Base-by-base conservation (phyloP, 2,888 invertebrate species). In the Dendrolimus houi region DNA sequence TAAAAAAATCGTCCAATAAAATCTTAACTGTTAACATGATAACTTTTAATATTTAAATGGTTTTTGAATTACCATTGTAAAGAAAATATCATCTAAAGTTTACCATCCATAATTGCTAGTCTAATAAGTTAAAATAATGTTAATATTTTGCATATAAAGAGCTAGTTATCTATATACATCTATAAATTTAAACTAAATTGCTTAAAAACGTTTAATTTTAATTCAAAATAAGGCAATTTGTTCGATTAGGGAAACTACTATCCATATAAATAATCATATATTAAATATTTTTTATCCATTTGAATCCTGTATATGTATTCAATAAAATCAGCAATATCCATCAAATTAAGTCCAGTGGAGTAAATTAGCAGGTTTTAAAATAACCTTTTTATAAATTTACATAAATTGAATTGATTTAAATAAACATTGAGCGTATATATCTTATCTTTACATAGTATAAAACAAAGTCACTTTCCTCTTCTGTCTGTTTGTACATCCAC, bases 151-250 rank as follows among this genome's bases (percentile, higher is more conserved):
- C 29, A 29, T 47, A 47, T 47, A 47, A 47, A 47, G 9, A 10
- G 47, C 9, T 47, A 9, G 12, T 9, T 9, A 47, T 47, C 8
- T 6, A 9, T 47, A 47, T 12, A 2, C 47, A 8, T 47, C 2
- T 12, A 47, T 47, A 9, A 12, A 47, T 47, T 12, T 10, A 47
- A 47, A 10, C 8, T 47, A 47, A 47, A 47, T 47, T 47, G 47
- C 47, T 47, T 47, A 9, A 55, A 29, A 3, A 41, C 42, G 9
- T 47, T n/a, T 8, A 41, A n/a, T 13, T 47, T 59, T 56, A 47
- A 47, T 47, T 47, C 47, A 47, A 47, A 47, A 6, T 29, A 29
- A 47, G 9, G 47, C 12, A 47, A 56, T 57, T 58, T 55, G 55
- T 53, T 13, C 53, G 54, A 9, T 29, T 57, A 53, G 17, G 12